Conservation (phyloP, 2,888 invertebrate species). For the Sialis lutaria region DNA sequence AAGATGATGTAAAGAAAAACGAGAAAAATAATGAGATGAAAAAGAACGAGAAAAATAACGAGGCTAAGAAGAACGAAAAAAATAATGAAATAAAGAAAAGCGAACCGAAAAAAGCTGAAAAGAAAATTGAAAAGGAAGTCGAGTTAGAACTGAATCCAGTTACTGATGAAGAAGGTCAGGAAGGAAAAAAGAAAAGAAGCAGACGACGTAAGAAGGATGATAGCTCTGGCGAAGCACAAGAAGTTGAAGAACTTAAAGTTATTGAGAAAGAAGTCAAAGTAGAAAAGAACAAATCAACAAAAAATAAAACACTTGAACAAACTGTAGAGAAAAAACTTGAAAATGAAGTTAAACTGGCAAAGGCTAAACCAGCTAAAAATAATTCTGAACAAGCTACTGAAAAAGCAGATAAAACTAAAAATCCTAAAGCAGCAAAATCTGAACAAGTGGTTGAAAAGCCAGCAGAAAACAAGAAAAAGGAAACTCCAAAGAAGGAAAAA, state of each 20-base stretch:
- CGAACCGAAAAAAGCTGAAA: slow-evolving; percentile 6
- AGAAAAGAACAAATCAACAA: not conserved
- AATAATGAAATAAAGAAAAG: slow-evolving; percentile 20
- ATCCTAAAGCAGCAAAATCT: not conserved
- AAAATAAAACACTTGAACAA: not conserved
- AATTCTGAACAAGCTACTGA: slow-evolving; percentile 21
- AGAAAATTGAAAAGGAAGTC: not conserved
- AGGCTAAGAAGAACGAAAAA: slow-evolving; percentile 12
- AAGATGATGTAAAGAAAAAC: not conserved
- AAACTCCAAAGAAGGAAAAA: slow-evolving; percentile 1
- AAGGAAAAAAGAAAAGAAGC: slow-evolving; percentile 10
- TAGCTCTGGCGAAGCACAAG: not conserved
- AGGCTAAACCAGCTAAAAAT: not conserved
- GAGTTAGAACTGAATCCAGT: slow-evolving; percentile 1
- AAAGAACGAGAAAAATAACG: slow-evolving; percentile 16
- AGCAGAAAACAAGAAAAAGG: not conserved
- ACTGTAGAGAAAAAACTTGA: not conserved
- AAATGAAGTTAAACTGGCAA: not conserved
- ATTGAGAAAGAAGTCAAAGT: slow-evolving; percentile 11
- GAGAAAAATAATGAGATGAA: slow-evolving; percentile 13
- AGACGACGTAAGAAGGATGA: not conserved
- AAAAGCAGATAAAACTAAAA: slow-evolving; percentile 16
- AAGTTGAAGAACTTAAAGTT: not conserved
- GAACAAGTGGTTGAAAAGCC: not conserved
- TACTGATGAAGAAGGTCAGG: slow-evolving; percentile 13